These are phyloP conservation scores for Gymnobelideus leadbeateri DNA, from an alignment of 2,113 vertebrate genomes.

Conservation along the genomic window DNA sequence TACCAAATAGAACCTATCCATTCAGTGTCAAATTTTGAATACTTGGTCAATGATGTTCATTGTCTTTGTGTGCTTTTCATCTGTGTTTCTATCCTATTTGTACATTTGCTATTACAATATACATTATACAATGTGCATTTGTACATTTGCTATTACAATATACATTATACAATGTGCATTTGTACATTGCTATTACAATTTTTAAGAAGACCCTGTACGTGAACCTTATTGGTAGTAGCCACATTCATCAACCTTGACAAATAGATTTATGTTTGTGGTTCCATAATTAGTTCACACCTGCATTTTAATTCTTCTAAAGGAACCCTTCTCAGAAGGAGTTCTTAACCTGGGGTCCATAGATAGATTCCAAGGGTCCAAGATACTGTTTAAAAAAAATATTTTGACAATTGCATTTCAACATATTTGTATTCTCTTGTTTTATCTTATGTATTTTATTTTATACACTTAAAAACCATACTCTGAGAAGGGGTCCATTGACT, in stretches of 20 bases:
- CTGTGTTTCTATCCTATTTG: not conserved
- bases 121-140: too few species aligned
- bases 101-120: not conserved
- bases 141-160: not conserved
- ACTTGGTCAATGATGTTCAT: not conserved
- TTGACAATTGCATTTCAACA: slow-evolving; percentile 13
- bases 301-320: slow-evolving; percentile 7
- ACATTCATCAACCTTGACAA: not conserved
- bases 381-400: not conserved
- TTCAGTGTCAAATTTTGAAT: not conserved
- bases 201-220: slow-evolving; percentile 4
- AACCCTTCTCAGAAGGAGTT: not conserved
- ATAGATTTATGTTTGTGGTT: not conserved
- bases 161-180: too few species aligned
- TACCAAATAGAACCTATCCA: not conserved
- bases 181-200: not conserved
- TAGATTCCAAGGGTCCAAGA: not conserved
- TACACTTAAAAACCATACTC: not conserved
- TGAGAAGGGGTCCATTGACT: not conserved
- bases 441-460: not conserved
- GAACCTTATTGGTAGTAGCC: slow-evolving; percentile 9
- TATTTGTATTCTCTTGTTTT: slow-evolving; percentile 13
- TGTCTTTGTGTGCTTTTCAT: not conserved
- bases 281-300: slow-evolving; percentile 33
- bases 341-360: not conserved